Conservation (phyloP, 2,797 vertebrate species). For the Harpagifer antarcticus region DNA sequence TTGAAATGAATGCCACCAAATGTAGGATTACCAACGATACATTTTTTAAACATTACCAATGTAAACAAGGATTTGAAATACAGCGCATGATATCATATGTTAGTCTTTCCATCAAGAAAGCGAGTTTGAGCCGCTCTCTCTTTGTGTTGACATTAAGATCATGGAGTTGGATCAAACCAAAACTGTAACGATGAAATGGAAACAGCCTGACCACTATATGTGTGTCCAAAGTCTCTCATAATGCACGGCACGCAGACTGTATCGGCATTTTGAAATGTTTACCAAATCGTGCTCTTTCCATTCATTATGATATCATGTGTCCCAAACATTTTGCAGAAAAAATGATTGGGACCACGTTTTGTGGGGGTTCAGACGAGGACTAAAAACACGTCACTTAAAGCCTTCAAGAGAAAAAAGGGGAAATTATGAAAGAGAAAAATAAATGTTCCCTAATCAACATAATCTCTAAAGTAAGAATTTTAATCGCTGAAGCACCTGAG, state of each 20-base stretch:
- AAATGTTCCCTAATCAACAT: constrained; percentile 10
- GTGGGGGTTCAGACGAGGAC: constrained; percentile 38
- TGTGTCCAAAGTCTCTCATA: constrained; percentile 10
- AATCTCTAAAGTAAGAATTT: constrained; percentile 22
- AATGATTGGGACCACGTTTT: constrained; percentile 53
- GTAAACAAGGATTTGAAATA: constrained; percentile 21
- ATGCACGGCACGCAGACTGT: not conserved
- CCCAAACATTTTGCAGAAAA: constrained; percentile 26
- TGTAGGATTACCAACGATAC: not conserved
- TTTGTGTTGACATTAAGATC: constrained; percentile 19
- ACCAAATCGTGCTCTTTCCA: constrained; percentile 38
- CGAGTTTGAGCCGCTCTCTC: not conserved
- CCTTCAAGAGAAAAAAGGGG: not conserved
- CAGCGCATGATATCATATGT: constrained; percentile 2
- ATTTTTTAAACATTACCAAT: constrained; percentile 4
- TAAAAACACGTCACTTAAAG: constrained; percentile 19
- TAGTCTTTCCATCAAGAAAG: constrained; percentile 7
- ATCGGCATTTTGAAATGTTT: constrained; percentile 52
- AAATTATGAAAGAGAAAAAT: constrained; percentile 20
- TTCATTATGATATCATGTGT: constrained; percentile 51
- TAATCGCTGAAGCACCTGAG: constrained; percentile 25
- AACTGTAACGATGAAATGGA: constrained; percentile 30
- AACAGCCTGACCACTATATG: constrained; percentile 22
- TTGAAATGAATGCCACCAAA: not conserved
- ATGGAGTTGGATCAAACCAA: constrained; percentile 18